Percentiles rank a stretch among this genome's conserved stretches.
Evolutionary conservation across 2,797 vertebrate species (phyloP).

Genomic region (Leucoraja ocellata): DNA sequence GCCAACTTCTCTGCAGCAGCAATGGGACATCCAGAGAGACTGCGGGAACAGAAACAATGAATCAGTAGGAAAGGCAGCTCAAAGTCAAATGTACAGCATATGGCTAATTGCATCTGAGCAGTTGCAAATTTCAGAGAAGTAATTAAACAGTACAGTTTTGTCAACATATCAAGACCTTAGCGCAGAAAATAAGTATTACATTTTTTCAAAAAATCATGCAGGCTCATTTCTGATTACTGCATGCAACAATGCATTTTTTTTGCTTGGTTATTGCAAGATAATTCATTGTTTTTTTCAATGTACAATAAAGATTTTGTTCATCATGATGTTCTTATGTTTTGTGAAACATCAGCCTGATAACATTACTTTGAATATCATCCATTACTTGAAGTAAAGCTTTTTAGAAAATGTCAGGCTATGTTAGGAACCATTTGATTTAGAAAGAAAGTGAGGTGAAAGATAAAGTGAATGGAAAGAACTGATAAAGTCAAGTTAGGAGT

Average conservation of each 20-base stretch:
- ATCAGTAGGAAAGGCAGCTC: conserved; percentile 7
- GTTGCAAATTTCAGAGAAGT: neutral
- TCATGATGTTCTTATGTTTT: neutral
- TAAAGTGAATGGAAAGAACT: neutral
- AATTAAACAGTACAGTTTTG: neutral
- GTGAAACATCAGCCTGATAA: neutral
- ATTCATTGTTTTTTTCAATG: neutral
- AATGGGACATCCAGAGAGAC: conserved; percentile 95
- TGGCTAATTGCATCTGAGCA: neutral
- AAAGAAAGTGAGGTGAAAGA: neutral
- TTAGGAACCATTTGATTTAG: neutral
- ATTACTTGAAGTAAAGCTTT: neutral
- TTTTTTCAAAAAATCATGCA: neutral
- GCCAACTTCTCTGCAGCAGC: conserved; percentile 96
- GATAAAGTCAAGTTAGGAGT: neutral
- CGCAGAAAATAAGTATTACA: neutral
- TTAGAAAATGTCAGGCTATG: neutral
- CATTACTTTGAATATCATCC: conserved; percentile 13
- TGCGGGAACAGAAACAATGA: conserved; percentile 60
- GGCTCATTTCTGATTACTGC: neutral
- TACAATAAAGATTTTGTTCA: neutral
- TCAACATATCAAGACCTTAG: neutral
- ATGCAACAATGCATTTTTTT: neutral
- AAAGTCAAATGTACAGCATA: neutral
- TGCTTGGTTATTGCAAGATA: neutral